Evolutionary conservation across 2,113 vertebrate species (phyloP).

Genomic region (Aythya baeri): DNA sequence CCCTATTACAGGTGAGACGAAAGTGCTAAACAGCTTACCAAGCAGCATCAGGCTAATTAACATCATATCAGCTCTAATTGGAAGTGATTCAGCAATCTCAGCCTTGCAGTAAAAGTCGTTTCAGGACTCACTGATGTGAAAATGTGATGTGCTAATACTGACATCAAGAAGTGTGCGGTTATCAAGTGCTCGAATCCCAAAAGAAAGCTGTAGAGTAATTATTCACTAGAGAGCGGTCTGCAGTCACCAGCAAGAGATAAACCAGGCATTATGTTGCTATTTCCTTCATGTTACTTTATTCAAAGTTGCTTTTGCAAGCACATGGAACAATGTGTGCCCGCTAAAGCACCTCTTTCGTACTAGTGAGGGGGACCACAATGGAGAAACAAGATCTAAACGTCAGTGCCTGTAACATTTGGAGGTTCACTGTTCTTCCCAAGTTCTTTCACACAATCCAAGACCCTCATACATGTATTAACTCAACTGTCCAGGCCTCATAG

Average conservation of each 20-base stretch:
- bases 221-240: neutral
- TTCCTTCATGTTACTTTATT: neutral
- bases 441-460: neutral
- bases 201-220: neutral
- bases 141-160: slow-evolving; percentile 47
- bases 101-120: slow-evolving; percentile 16
- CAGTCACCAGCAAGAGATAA: neutral
- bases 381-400: neutral
- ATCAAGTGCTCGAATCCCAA: neutral
- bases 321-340: accelerated
- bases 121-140: slow-evolving; percentile 34
- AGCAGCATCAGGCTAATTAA: slow-evolving; percentile 67
- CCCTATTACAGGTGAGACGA: slow-evolving; percentile 22
- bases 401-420: neutral
- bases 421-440: neutral
- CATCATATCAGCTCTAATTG: slow-evolving; percentile 67
- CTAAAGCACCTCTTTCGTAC: neutral
- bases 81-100: slow-evolving; percentile 47
- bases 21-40: slow-evolving; percentile 66
- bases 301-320: neutral
- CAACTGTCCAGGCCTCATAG: neutral
- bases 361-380: neutral
- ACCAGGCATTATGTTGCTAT: neutral
- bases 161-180: neutral
- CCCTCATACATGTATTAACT: neutral